Conservation (phyloP, 1,140 invertebrate species). For the Brachionus asplanchnoidis region DNA sequence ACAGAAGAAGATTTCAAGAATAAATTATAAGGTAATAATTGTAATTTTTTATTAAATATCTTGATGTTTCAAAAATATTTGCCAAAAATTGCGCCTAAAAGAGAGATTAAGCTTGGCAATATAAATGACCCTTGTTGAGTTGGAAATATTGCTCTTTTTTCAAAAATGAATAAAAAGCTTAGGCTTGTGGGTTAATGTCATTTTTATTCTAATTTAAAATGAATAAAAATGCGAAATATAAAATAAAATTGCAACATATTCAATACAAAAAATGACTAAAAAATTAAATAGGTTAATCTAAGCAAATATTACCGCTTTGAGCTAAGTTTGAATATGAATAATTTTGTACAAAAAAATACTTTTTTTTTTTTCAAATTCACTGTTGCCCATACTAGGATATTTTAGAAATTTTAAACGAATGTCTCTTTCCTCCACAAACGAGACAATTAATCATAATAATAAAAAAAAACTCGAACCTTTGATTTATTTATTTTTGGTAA, state of each 20-base stretch:
- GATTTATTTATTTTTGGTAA: not conserved
- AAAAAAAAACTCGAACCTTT: not conserved
- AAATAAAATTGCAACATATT: not conserved
- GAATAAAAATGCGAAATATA: not conserved
- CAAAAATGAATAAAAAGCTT: not conserved
- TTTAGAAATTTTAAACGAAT: not conserved
- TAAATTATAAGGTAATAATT: not conserved
- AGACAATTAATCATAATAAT: not conserved
- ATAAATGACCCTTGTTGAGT: not conserved
- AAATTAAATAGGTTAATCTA: conserved; percentile 27
- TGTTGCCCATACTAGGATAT: not conserved
- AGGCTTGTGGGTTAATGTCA: not conserved
- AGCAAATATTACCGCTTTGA: conserved; percentile 11
- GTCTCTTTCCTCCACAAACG: not conserved
- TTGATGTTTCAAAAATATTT: not conserved
- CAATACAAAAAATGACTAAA: conserved; percentile 4
- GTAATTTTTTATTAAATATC: not conserved
- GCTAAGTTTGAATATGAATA: not conserved
- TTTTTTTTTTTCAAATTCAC: not conserved
- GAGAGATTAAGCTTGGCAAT: not conserved
- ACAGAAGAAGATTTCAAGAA: not conserved
- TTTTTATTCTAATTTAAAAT: conserved; percentile 39
- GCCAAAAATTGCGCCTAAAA: not conserved
- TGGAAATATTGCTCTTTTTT: not conserved
- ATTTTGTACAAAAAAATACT: not conserved